These are phyloP conservation scores for Cosmia trapezina DNA, from an alignment of 2,888 invertebrate genomes.

Conservation along the genomic window DNA sequence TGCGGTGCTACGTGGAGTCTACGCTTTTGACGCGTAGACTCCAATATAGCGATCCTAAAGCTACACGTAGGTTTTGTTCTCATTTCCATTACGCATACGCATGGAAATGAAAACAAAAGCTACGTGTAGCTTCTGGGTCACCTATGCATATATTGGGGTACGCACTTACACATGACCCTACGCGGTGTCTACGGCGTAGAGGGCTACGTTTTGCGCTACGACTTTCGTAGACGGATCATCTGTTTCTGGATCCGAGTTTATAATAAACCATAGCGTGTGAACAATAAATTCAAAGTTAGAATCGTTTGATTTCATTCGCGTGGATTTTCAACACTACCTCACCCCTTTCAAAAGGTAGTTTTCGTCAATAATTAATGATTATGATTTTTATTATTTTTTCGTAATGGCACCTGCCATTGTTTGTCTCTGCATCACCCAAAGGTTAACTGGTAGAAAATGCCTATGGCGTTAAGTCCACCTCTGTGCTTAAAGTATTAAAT, in stretches of 20 bases:
- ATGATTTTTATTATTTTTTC: not conserved
- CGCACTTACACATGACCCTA: not conserved
- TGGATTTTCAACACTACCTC: not conserved
- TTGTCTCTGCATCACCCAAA: no score
- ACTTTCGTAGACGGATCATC: not conserved
- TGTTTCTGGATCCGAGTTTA: conserved; percentile 13
- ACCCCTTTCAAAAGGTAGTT: not conserved
- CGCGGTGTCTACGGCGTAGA: not conserved
- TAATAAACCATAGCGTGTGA: not conserved
- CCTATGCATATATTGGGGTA: not conserved
- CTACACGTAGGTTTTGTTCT: no score
- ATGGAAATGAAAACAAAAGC: conserved; percentile 6
- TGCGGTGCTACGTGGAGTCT: not conserved
- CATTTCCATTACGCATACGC: no score
- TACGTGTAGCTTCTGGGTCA: not conserved
- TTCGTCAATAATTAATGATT: not conserved
- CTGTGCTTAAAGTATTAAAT: no score
- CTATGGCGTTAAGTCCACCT: no score
- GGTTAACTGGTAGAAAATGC: no score
- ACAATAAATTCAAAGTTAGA: conserved; percentile 6
- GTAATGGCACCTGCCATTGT: no score
- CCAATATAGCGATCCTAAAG: no score
- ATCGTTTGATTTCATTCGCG: not conserved
- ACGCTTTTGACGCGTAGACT: not conserved
- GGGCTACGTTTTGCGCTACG: conserved; percentile 5